Conservation (phyloP, 1,140 invertebrate species). For the Drosophila santomea region DNA sequence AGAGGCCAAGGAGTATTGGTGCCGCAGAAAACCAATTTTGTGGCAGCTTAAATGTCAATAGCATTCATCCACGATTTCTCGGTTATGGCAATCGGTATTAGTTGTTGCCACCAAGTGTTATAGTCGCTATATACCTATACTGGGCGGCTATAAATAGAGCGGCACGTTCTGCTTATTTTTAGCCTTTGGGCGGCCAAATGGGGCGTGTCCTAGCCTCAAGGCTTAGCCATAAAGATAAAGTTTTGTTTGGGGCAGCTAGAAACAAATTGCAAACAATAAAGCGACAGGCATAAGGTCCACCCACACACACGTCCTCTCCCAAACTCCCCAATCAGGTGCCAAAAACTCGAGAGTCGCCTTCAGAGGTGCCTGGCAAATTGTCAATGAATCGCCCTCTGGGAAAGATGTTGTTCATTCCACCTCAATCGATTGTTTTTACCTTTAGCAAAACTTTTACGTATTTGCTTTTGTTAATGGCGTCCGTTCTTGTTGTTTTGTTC, state of each 20-base stretch:
- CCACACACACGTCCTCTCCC: conserved; percentile 49
- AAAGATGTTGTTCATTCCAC: conserved; percentile 9
- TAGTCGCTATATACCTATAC: conserved; percentile 45
- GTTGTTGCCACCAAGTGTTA: conserved; percentile 35
- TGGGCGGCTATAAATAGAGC: conserved; percentile 67
- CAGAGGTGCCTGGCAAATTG: conserved; percentile 44
- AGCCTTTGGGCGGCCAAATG: conserved; percentile 24
- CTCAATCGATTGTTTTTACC: conserved; percentile 61
- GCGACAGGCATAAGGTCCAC: conserved; percentile 12
- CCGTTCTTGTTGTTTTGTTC: conserved; percentile 38
- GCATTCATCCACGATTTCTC: conserved; percentile 43
- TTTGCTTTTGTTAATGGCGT: conserved; percentile 48
- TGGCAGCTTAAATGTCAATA: conserved; percentile 78
- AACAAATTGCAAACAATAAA: conserved; percentile 83
- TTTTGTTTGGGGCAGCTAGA: conserved; percentile 74
- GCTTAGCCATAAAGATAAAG: conserved; percentile 66
- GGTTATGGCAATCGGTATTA: conserved; percentile 48
- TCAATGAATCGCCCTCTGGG: conserved; percentile 64
- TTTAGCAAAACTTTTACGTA: conserved; percentile 21
- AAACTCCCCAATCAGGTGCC: conserved; percentile 47
- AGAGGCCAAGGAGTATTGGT: conserved; percentile 12
- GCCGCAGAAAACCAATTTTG: conserved; percentile 74
- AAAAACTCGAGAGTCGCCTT: conserved; percentile 30
- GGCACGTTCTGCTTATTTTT: conserved; percentile 69
- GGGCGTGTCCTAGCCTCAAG: conserved; percentile 27